Conservation (phyloP, 2,113 vertebrate species). For the Poeciliopsis retropinna region DNA sequence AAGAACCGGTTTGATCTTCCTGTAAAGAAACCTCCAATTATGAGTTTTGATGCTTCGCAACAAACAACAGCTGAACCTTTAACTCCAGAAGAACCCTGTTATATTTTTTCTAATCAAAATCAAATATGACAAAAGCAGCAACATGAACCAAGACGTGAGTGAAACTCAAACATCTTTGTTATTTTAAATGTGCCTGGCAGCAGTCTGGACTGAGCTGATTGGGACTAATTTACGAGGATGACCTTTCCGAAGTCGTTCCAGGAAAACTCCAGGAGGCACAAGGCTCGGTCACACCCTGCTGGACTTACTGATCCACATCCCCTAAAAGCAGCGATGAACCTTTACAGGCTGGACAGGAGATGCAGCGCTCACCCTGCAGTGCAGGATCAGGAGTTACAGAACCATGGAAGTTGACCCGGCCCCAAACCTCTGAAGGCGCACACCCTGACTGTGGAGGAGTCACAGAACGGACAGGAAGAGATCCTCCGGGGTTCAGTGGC, state of each 20-base stretch:
- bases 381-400: background rate
- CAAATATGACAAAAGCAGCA: background rate
- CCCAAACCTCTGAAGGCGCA: background rate
- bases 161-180: background rate
- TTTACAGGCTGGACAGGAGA: conserved; percentile 2
- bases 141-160: background rate
- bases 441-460: background rate
- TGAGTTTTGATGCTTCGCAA: background rate
- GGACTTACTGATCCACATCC: conserved; percentile 15
- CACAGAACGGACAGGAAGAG: background rate
- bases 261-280: conserved; percentile 12
- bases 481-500: conserved; percentile 3
- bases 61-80: background rate
- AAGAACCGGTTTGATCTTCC: background rate
- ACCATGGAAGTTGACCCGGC: conserved; percentile 7
- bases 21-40: background rate
- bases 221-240: conserved; percentile 8
- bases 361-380: background rate
- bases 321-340: background rate
- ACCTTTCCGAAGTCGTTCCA: conserved; percentile 9
- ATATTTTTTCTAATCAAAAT: background rate
- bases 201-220: conserved; percentile 10
- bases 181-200: background rate
- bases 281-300: background rate
- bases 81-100: background rate